Base-by-base conservation (phyloP, 2,888 invertebrate species). In the Pseudolycoriella hygida region DNA sequence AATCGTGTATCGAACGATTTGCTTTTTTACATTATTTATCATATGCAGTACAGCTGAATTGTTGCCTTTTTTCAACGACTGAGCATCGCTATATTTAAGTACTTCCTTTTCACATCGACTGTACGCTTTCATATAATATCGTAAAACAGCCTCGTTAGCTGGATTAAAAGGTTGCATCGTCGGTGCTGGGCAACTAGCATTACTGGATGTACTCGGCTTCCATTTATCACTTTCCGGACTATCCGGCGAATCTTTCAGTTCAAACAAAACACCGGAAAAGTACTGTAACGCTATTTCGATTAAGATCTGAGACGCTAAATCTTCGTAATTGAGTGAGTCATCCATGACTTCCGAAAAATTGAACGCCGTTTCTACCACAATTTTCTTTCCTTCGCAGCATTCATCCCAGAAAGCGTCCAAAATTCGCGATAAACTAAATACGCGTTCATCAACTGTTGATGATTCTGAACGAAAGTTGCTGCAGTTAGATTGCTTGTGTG, bases 361-460 rank as follows among this genome's bases (percentile, higher is more conserved):
- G 40, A 64, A 66, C 40, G 73, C 73, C 43, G 73, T 72, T 49
- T 71, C 69, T 51, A 71, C 70, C 52, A 74, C 73, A 51, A 73
- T 73, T 51, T 71, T 70, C 48, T 56, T 57, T 61, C 75, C 75
- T 54, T 67, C 66, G 55, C 71, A 70, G 43, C 68, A 68, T 53
- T 74, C 74, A 49, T 72, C 72, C 77, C 82, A 85, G 2, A 81
- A 76, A 32, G 79, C 77, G 58, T 79, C 76, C 15, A 86, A 64
- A 46, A 86, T 75, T 55, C 77, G 72, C 2, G 78, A 77, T 42
- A 83, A 69, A 50, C 77, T 71, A 45, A 69, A 62, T 49, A 74
- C 66, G 18, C 80, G 67, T 56, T 80, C 77, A 44, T 80, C 78
- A 49, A 73, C 73, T 5, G 74, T 73, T 45, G 77, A 62, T 57